phyloP scores from a whole-genome alignment of 2,888 invertebrate genomes.

The Acleris sparsana region DNA sequence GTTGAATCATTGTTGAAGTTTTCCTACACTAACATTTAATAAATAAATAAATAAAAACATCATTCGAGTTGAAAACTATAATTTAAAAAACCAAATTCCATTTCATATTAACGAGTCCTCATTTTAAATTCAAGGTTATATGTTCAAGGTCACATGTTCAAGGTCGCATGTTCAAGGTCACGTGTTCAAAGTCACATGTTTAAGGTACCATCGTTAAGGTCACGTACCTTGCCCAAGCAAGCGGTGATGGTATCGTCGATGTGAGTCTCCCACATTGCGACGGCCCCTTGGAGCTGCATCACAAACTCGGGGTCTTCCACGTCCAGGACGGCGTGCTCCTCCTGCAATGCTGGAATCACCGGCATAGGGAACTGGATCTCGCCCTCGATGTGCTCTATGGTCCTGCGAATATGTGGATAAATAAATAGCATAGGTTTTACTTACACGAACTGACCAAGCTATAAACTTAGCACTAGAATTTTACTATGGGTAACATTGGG shows the following conservation, averaged over 20 bases:
- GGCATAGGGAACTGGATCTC: conserved; percentile 87
- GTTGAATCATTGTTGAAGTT: too few species aligned
- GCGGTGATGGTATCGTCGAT: conserved; percentile 83
- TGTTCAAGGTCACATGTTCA: too few species aligned
- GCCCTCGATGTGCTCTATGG: conserved; percentile 89
- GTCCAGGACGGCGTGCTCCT: conserved; percentile 64
- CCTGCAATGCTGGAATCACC: conserved; percentile 78
- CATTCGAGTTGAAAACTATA: too few species aligned
- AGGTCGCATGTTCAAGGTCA: too few species aligned
- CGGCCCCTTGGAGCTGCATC: conserved; percentile 84
- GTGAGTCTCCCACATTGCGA: conserved; percentile 86
- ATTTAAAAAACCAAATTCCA: too few species aligned
- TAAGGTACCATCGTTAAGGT: too few species aligned
- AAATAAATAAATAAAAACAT: too few species aligned
- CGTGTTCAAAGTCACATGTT: not conserved
- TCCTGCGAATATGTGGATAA: conserved; percentile 70
- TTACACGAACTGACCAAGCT: not conserved
- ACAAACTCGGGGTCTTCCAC: conserved; percentile 78
- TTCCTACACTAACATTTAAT: too few species aligned
- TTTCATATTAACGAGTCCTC: too few species aligned
- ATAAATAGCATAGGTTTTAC: not conserved
- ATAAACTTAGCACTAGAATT: too few species aligned
- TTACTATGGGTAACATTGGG: too few species aligned
- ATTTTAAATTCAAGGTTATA: too few species aligned
- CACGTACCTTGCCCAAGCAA: conserved; percentile 77